These are phyloP conservation scores for Temnothorax nylanderi DNA, from an alignment of 1,140 invertebrate species.

Conservation along the genomic window DNA sequence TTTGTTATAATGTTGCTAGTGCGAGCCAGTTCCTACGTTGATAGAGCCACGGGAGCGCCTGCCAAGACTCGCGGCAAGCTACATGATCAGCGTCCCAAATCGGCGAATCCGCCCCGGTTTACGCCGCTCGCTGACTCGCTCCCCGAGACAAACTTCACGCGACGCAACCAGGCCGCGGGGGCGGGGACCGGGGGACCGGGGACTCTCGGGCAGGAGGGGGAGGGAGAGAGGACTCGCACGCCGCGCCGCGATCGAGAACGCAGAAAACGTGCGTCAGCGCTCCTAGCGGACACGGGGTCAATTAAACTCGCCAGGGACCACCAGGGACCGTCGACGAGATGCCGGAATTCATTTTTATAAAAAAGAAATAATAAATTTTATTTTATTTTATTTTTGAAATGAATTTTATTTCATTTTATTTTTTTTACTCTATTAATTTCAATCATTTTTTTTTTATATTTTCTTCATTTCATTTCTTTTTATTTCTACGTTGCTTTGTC, in stretches of 20 bases:
- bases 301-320: neutral
- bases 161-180: neutral
- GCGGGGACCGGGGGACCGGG: too few species aligned
- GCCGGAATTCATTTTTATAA: too few species aligned
- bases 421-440: too few species aligned
- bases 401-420: too few species aligned
- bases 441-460: too few species aligned
- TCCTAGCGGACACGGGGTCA: neutral
- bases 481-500: too few species aligned
- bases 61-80: neutral
- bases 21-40: neutral
- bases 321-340: too few species aligned
- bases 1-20: conserved; percentile 10
- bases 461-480: too few species aligned
- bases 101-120: neutral
- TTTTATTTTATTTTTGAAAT: too few species aligned
- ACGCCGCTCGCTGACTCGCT: neutral
- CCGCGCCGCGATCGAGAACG: neutral
- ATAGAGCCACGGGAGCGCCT: neutral
- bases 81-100: conserved; percentile 20
- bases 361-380: too few species aligned
- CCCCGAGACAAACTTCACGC: neutral
- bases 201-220: neutral
- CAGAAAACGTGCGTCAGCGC: neutral
- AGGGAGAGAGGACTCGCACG: neutral